phyloP scores from a whole-genome alignment of 2,888 invertebrate genomes.

The Tipula vernalis region DNA sequence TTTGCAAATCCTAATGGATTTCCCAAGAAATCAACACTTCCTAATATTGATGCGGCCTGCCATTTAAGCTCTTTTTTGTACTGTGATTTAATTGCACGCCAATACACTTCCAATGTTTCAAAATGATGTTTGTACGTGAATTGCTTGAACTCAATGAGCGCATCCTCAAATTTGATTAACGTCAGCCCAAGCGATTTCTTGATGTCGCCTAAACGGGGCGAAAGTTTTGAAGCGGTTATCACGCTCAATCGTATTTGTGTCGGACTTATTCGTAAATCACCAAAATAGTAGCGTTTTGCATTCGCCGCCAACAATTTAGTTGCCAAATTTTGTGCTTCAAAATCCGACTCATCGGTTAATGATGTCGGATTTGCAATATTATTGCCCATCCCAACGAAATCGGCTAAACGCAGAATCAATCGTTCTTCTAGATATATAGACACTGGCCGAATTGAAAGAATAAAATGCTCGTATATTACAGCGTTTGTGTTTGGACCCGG shows the following conservation, averaged over 20 bases:
- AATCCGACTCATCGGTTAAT: conserved; percentile 57
- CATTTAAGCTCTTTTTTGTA: conserved; percentile 83
- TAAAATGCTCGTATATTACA: conserved; percentile 75
- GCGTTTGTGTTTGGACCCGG: conserved; percentile 65
- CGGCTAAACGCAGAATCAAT: conserved; percentile 57
- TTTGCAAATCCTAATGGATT: conserved; percentile 93
- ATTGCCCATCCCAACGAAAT: conserved; percentile 46
- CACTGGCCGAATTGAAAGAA: conserved; percentile 68
- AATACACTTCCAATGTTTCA: conserved; percentile 76
- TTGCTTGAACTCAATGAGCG: conserved; percentile 80
- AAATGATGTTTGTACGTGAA: conserved; percentile 80
- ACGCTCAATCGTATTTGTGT: conserved; percentile 80
- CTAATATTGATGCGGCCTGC: conserved; percentile 91
- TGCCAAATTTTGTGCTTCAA: conserved; percentile 65
- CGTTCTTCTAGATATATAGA: conserved; percentile 81
- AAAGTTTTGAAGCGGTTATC: conserved; percentile 73
- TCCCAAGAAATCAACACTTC: conserved; percentile 94
- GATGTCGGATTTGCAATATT: not conserved
- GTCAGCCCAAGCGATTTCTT: conserved; percentile 80
- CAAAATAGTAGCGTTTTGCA: conserved; percentile 78
- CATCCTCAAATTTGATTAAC: conserved; percentile 93
- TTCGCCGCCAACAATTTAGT: conserved; percentile 69
- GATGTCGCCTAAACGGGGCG: conserved; percentile 58
- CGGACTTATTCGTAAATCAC: conserved; percentile 62
- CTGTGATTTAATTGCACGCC: conserved; percentile 70